Evolutionary conservation across 2,888 invertebrate species (phyloP), one percentile per base, ranked within the genome.

Genomic region (Nemapogon koenigi): DNA sequence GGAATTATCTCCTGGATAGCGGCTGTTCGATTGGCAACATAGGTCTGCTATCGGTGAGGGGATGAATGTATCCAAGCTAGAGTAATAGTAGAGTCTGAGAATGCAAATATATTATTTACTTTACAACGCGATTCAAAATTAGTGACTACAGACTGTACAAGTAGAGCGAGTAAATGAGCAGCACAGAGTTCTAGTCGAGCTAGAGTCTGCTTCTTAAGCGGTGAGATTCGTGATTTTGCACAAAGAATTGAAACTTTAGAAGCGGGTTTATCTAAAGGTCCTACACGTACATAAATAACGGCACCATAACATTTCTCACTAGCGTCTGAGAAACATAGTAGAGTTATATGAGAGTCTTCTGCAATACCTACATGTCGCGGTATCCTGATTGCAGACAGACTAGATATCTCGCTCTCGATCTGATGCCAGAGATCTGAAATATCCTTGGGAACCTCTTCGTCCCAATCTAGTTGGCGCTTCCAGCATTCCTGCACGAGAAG

Each of bases 1-100:
- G n/a, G n/a, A n/a, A n/a, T n/a, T n/a, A n/a, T 17, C 8, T 2
- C 26, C 10, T 30, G 31, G 31, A 39, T 33, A 11, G 19, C 33
- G 13, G 16, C 10, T 2, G 38, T 27, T 14, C 41, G 28, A 16
- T 41, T 41, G 6, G 41, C 29, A 6, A 45, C 40, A 30, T 43
- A 45, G 11, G 39, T 41, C 15, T 41, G 41, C 39, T 40, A 43
- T 4, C 40, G 29, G 16, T 32, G 37, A 8, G 43, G 42, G 2
- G 38, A 41, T 4, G 39, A 39, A 10, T 43, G 35, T 15, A 43
- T 43, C 43, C 45, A 43, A 25, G 22, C 25, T 4, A 45, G 38
- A 1, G 37, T 35, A 6, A 45, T 40, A 3, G 30, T 38, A 14
- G 14, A 15, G 16, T 38, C 38, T 16, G 30, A n/a, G 17, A 38